Conservation (phyloP, 2,113 vertebrate species). For the Butorides virescens region DNA sequence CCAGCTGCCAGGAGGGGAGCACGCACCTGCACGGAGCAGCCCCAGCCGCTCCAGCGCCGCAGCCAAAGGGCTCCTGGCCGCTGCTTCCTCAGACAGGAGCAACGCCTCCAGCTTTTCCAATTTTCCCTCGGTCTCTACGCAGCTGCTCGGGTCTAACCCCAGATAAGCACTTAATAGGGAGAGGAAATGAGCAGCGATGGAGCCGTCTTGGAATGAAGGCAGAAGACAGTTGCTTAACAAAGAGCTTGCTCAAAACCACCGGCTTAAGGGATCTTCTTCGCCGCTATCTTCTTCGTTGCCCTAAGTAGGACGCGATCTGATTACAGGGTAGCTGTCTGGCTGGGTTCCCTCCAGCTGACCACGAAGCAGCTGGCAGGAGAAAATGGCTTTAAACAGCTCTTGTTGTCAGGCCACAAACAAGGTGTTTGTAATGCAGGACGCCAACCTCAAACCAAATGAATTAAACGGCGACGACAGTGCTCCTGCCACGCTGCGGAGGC, state of each 20-base stretch:
- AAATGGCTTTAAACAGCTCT: neutral
- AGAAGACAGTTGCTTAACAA: neutral
- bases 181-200: slow-evolving; percentile 16
- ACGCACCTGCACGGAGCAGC: neutral
- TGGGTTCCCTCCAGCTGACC: slow-evolving; percentile 1
- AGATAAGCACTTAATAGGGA: neutral
- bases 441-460: neutral
- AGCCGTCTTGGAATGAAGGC: neutral
- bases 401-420: neutral
- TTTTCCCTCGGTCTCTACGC: neutral
- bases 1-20: neutral
- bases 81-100: neutral
- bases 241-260: neutral
- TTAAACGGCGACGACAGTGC: fast-evolving
- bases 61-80: neutral
- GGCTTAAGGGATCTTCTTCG: neutral
- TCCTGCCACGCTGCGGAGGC: neutral
- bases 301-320: neutral
- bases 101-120: neutral
- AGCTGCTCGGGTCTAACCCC: neutral
- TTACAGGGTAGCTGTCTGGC: neutral
- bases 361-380: neutral
- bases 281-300: neutral
- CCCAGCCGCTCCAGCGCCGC: neutral
- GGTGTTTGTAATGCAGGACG: neutral